A percentile compares a stretch with the other conserved stretches of the same genome.
Evolutionary conservation across 2,113 vertebrate genomes (phyloP).

Genomic region (Lathamus discolor): DNA sequence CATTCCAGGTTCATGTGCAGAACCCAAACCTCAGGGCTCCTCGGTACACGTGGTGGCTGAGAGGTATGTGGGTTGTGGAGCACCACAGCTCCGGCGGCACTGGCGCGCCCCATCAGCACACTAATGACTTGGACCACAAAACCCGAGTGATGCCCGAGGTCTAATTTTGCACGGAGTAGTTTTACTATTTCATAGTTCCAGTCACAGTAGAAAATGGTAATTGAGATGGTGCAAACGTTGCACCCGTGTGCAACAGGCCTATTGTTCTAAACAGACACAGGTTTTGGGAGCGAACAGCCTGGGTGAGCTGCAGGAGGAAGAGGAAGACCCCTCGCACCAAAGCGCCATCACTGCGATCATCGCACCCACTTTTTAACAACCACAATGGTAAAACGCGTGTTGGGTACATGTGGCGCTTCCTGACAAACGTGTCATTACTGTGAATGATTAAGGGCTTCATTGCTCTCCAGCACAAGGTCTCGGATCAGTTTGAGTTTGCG

Average conservation of each 20-base stretch:
- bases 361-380: neutral
- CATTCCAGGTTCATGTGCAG: neutral
- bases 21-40: neutral
- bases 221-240: neutral
- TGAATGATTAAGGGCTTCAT: constrained; percentile 54
- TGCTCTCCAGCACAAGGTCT: constrained; percentile 50
- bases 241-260: neutral
- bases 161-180: constrained; percentile 7
- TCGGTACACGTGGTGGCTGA: neutral
- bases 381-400: neutral
- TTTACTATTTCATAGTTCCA: neutral
- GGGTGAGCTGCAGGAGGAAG: neutral
- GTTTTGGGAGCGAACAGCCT: constrained; percentile 44
- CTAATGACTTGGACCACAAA: neutral
- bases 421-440: constrained; percentile 26
- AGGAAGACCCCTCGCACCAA: constrained; percentile 10
- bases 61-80: neutral
- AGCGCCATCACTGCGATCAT: neutral
- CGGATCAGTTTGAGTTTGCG: neutral
- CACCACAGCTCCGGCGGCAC: neutral
- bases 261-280: neutral
- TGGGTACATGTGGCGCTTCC: neutral
- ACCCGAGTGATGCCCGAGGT: neutral
- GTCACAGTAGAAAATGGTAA: neutral
- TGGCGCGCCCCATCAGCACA: neutral